These are phyloP conservation scores for Meloidogyne floridensis DNA, from an alignment of 1,140 invertebrate species.

Conservation along the genomic window DNA sequence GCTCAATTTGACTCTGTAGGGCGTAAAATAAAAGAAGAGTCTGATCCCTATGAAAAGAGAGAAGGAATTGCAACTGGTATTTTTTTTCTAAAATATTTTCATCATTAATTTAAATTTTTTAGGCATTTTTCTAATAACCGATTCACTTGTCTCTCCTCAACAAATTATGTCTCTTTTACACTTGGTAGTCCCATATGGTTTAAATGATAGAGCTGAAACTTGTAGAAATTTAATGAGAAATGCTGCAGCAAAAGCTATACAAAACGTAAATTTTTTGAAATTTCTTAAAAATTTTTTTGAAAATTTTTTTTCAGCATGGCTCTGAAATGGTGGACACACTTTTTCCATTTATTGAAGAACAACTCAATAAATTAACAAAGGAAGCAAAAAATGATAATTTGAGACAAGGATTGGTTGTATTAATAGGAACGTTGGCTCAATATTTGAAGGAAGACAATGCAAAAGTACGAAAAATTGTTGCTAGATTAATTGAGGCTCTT, in stretches of 20 bases:
- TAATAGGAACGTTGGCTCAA: slow-evolving; percentile 91
- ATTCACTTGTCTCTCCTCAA: slow-evolving; percentile 73
- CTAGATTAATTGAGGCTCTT: slow-evolving; percentile 83
- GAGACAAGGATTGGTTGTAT: slow-evolving; percentile 89
- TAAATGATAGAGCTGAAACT: slow-evolving; percentile 80
- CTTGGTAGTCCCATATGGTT: slow-evolving; percentile 75
- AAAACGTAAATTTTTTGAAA: slow-evolving; percentile 68
- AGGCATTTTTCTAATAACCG: slow-evolving; percentile 76
- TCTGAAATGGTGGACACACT: slow-evolving; percentile 71
- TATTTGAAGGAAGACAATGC: slow-evolving; percentile 88
- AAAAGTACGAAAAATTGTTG: slow-evolving; percentile 87
- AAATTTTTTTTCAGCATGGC: slow-evolving; percentile 48
- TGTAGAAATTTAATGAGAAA: slow-evolving; percentile 88
- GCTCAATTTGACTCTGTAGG: slow-evolving; percentile 86
- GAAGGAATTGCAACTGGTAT: slow-evolving; percentile 78
- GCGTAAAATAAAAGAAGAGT: slow-evolving; percentile 78
- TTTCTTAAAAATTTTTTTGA: background rate
- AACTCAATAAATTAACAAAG: slow-evolving; percentile 80
- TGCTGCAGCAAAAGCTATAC: slow-evolving; percentile 85
- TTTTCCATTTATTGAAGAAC: slow-evolving; percentile 73
- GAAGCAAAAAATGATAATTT: slow-evolving; percentile 88
- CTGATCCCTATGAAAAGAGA: slow-evolving; percentile 83
- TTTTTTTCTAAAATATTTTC: too few species aligned
- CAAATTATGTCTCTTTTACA: slow-evolving; percentile 68
- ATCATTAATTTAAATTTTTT: background rate